Conservation (phyloP, 2,888 invertebrate genomes). For the Suillia variegata region DNA sequence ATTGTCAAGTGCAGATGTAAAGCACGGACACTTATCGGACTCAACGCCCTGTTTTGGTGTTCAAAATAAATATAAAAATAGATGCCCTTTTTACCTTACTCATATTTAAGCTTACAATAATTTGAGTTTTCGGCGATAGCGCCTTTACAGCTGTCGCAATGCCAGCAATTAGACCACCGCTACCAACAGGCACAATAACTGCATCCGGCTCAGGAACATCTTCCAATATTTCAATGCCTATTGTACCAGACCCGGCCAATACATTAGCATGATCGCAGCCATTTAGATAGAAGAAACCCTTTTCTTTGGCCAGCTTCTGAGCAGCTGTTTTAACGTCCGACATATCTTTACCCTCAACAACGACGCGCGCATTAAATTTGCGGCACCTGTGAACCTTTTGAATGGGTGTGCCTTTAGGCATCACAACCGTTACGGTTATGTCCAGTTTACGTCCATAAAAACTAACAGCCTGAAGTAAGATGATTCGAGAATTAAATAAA, state of each 20-base stretch:
- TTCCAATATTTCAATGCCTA: slow-evolving; percentile 86
- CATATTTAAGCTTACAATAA: too few species aligned
- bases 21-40: slow-evolving; percentile 84
- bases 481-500: too few species aligned
- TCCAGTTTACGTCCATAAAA: slow-evolving; percentile 73
- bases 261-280: slow-evolving; percentile 92
- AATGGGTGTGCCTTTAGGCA: slow-evolving; percentile 88
- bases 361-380: slow-evolving; percentile 78
- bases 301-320: slow-evolving; percentile 71
- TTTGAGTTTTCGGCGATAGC: slow-evolving; percentile 74
- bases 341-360: slow-evolving; percentile 73
- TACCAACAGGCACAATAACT: slow-evolving; percentile 82
- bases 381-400: slow-evolving; percentile 89
- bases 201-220: slow-evolving; percentile 84
- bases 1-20: slow-evolving; percentile 70
- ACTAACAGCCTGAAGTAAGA: too few species aligned
- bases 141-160: slow-evolving; percentile 83
- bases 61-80: too few species aligned
- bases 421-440: slow-evolving; percentile 78
- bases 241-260: slow-evolving; percentile 89
- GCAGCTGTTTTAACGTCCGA: slow-evolving; percentile 79
- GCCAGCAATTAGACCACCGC: slow-evolving; percentile 85
- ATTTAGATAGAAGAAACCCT: slow-evolving; percentile 78
- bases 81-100: too few species aligned
- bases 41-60: slow-evolving; percentile 86